phyloP scores from a whole-genome alignment of 2,113 vertebrate genomes.

The Pangasianodon gigas region DNA sequence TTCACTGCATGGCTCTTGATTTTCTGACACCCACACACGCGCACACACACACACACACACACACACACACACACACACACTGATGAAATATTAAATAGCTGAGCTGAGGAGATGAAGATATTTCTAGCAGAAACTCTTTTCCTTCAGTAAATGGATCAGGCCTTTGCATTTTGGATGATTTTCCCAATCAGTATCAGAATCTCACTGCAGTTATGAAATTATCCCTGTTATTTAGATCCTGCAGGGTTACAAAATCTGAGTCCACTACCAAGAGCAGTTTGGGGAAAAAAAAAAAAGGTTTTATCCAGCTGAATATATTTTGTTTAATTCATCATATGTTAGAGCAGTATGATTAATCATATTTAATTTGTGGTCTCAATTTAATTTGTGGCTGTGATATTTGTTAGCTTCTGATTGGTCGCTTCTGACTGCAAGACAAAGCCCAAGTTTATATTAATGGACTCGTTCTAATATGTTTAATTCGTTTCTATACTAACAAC shows the following conservation, averaged over 20 bases:
- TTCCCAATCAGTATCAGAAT: background rate
- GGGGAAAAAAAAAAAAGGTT: background rate
- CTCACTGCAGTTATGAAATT: background rate
- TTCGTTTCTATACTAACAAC: background rate
- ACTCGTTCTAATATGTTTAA: background rate
- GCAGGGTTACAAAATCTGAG: background rate
- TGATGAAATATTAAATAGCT: background rate
- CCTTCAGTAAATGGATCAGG: conserved; percentile 43
- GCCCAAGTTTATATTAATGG: no score
- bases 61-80: background rate
- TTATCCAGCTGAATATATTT: background rate
- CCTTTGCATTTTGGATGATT: conserved; percentile 4
- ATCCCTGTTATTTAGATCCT: background rate
- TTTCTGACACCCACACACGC: conserved; percentile 15
- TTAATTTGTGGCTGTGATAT: background rate
- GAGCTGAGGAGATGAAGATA: conserved; percentile 15
- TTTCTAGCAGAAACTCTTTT: conserved; percentile 22
- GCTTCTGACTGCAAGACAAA: background rate
- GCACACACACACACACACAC: background rate
- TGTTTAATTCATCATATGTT: no score
- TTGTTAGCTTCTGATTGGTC: background rate
- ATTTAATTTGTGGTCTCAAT: no score
- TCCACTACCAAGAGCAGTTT: background rate
- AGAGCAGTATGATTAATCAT: background rate
- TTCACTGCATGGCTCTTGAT: conserved; percentile 26